These are phyloP conservation scores for Chionomys nivalis DNA, from an alignment of 2,113 vertebrate genomes.

Conservation along the genomic window DNA sequence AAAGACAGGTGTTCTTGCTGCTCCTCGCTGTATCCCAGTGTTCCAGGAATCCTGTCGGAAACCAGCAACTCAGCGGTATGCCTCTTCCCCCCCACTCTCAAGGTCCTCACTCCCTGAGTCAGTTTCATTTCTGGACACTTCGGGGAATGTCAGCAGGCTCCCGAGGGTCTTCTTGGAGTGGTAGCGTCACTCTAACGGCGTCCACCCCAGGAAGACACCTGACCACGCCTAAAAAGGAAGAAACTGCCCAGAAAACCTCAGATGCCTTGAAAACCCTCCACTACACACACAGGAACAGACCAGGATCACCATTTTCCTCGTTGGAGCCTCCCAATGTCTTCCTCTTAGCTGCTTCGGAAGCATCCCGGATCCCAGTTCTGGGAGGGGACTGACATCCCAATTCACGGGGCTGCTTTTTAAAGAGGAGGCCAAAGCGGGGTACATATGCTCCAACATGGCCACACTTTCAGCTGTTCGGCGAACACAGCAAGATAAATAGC, in stretches of 20 bases:
- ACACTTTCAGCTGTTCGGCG: conserved; percentile 62
- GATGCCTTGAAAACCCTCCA: not conserved
- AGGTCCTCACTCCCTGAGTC: not conserved
- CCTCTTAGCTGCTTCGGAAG: not conserved
- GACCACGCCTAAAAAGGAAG: not conserved
- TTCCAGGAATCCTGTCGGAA: not conserved
- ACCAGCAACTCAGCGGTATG: not conserved
- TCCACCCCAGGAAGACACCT: not conserved
- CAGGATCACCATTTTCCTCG: not conserved
- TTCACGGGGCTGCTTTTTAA: conserved; percentile 37
- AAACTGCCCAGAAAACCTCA: not conserved
- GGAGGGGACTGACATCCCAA: not conserved
- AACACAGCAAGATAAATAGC: conserved; percentile 75
- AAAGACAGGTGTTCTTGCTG: conserved; percentile 67
- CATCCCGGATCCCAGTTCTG: not conserved
- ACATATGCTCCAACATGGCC: conserved; percentile 61
- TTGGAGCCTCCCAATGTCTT: not conserved
- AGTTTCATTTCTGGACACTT: not conserved
- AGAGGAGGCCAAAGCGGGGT: conserved; percentile 55
- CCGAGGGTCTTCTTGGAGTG: not conserved
- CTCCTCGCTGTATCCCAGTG: not conserved
- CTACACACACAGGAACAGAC: not conserved
- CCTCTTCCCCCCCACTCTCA: not conserved
- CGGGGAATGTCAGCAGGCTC: not conserved
- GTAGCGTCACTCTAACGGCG: not conserved